Percentiles rank a stretch among this genome's conserved stretches.
phyloP scores from a whole-genome alignment of 1,140 invertebrate species.

The Drosophila nigromelanica region DNA sequence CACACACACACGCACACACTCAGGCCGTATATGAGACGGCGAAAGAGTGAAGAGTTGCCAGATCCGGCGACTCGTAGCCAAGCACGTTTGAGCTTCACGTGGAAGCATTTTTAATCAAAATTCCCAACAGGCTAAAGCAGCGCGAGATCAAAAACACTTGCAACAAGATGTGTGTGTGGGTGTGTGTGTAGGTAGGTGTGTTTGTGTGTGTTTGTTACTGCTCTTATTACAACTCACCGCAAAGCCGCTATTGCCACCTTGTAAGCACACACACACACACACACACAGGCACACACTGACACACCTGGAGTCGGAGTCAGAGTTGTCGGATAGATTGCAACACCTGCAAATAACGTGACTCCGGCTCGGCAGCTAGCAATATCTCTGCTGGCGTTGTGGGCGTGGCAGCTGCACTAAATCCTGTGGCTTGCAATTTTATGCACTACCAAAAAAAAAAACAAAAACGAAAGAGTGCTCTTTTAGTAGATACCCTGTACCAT shows the following conservation, averaged over 20 bases:
- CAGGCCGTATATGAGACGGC: no score
- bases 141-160: slow-evolving; percentile 81
- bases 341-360: slow-evolving; percentile 82
- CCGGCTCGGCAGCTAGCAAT: slow-evolving; percentile 61
- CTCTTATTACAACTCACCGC: slow-evolving; percentile 64
- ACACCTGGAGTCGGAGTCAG: slow-evolving; percentile 29
- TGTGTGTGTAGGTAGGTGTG: slow-evolving; percentile 12
- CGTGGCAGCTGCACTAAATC: slow-evolving; percentile 66
- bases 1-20: not conserved
- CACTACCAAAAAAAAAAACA: slow-evolving; percentile 27
- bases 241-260: slow-evolving; percentile 56
- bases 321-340: slow-evolving; percentile 73
- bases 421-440: slow-evolving; percentile 69
- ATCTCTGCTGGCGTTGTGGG: slow-evolving; percentile 41
- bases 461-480: slow-evolving; percentile 3
- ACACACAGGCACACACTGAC: not conserved
- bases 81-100: slow-evolving; percentile 80
- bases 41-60: slow-evolving; percentile 20
- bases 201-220: slow-evolving; percentile 15
- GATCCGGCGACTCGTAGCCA: slow-evolving; percentile 32
- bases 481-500: not conserved
- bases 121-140: slow-evolving; percentile 80
- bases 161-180: slow-evolving; percentile 52
- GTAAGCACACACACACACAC: slow-evolving; percentile 10
- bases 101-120: slow-evolving; percentile 82